Conservation (phyloP, 2,797 vertebrate species). For the Hippocampus kuda region DNA sequence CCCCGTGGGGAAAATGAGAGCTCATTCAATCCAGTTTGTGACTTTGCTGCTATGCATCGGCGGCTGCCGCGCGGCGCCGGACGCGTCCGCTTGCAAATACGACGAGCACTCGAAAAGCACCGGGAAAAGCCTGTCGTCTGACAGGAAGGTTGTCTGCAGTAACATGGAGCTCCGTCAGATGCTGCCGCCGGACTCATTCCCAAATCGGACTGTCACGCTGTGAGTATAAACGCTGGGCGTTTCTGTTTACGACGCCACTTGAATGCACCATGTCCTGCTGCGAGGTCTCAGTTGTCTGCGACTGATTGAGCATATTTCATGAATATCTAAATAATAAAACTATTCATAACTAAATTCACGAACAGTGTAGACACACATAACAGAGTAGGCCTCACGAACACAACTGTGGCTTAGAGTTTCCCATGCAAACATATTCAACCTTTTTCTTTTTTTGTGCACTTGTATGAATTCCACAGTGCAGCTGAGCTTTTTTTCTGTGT, state of each 20-base stretch:
- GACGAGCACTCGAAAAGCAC: constrained; percentile 64
- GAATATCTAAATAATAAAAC: not conserved
- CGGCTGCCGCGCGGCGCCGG: constrained; percentile 22
- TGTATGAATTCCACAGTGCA: constrained; percentile 10
- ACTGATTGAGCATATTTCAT: not conserved
- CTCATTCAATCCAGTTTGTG: constrained; percentile 39
- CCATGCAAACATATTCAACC: not conserved
- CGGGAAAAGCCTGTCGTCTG: constrained; percentile 48
- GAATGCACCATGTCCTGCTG: not conserved
- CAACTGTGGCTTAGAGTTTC: not conserved
- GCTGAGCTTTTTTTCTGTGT: constrained; percentile 16
- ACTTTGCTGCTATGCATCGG: constrained; percentile 40
- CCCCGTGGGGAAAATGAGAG: constrained; percentile 50
- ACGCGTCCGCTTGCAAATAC: constrained; percentile 76
- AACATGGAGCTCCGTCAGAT: constrained; percentile 82
- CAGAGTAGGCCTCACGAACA: not conserved
- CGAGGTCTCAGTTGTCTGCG: not conserved
- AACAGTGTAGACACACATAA: not conserved
- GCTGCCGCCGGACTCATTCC: constrained; percentile 72
- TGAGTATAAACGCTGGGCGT: constrained; percentile 67
- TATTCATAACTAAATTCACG: not conserved
- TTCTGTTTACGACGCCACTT: not conserved
- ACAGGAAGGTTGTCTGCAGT: constrained; percentile 81
- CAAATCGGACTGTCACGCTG: constrained; percentile 87
- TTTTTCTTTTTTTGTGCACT: not conserved